Evolutionary conservation across 2,797 vertebrate species (phyloP).

Genomic region (Acipenser ruthenus): DNA sequence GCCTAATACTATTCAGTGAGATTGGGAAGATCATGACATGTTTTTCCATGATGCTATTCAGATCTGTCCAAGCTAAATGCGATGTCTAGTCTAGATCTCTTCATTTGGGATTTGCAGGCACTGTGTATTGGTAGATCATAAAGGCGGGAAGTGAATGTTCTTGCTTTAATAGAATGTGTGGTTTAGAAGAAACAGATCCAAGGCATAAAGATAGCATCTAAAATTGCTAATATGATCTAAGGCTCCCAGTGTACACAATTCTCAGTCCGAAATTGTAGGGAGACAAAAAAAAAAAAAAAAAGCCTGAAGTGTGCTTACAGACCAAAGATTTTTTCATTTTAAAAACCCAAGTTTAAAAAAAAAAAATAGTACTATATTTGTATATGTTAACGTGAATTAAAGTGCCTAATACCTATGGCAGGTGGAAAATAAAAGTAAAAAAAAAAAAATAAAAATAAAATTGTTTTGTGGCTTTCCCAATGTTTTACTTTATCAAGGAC

Average conservation of each 20-base stretch:
- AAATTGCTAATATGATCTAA: not conserved
- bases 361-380: slow-evolving; percentile 68
- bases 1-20: slow-evolving; percentile 36
- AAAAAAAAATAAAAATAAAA: slow-evolving; percentile 39
- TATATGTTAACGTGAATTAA: slow-evolving; percentile 79
- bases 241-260: slow-evolving; percentile 50
- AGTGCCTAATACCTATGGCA: slow-evolving; percentile 87
- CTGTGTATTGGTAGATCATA: slow-evolving; percentile 39
- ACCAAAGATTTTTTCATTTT: slow-evolving; percentile 86
- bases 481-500: slow-evolving; percentile 70
- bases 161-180: slow-evolving; percentile 38
- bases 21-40: not conserved
- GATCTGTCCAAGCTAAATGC: slow-evolving; percentile 33
- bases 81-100: slow-evolving; percentile 34
- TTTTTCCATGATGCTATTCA: not conserved
- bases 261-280: slow-evolving; percentile 43
- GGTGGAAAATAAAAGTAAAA: slow-evolving; percentile 25
- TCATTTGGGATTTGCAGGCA: slow-evolving; percentile 38
- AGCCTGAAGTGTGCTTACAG: slow-evolving; percentile 70
- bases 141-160: slow-evolving; percentile 15
- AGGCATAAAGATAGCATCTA: slow-evolving; percentile 28
- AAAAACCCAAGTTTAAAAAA: slow-evolving; percentile 58
- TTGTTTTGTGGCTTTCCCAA: slow-evolving; percentile 61
- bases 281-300: no score
- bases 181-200: slow-evolving; percentile 25